Conservation (phyloP, 1,140 invertebrate species). For the Drosophila punjabiensis region DNA sequence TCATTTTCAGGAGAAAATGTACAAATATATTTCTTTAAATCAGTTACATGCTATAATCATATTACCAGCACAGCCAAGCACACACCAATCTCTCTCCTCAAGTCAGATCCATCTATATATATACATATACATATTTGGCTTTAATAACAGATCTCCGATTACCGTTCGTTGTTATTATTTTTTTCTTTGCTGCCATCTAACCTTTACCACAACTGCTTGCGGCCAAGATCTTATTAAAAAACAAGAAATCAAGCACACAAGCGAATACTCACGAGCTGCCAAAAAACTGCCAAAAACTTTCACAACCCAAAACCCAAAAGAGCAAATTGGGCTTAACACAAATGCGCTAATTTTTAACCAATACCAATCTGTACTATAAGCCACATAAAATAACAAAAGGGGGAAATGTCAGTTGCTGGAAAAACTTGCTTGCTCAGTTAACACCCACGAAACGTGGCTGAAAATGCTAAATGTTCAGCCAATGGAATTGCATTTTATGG, state of each 20-base stretch:
- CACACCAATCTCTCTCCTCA: background rate
- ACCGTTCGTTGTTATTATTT: slow-evolving; percentile 34
- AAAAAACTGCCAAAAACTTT: slow-evolving; percentile 75
- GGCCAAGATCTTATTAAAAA: slow-evolving; percentile 75
- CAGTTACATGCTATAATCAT: background rate
- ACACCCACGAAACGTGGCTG: slow-evolving; percentile 51
- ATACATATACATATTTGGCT: slow-evolving; percentile 10
- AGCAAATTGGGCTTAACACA: slow-evolving; percentile 70
- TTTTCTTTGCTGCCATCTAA: slow-evolving; percentile 42
- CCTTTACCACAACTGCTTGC: slow-evolving; percentile 69
- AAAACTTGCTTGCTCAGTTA: slow-evolving; percentile 48
- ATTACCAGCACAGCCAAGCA: slow-evolving; percentile 5
- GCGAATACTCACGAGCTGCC: slow-evolving; percentile 35
- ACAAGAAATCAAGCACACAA: slow-evolving; percentile 34
- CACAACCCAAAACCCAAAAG: slow-evolving; percentile 45
- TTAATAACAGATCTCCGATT: slow-evolving; percentile 46
- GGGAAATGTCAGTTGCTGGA: slow-evolving; percentile 35
- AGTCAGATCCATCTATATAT: slow-evolving; percentile 5
- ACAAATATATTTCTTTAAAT: background rate
- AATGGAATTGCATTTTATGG: slow-evolving; percentile 45
- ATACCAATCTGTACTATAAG: slow-evolving; percentile 29
- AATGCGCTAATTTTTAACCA: slow-evolving; percentile 77
- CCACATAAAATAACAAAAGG: slow-evolving; percentile 39
- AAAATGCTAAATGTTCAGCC: slow-evolving; percentile 33
- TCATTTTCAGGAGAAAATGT: background rate